Evolutionary conservation across 1,140 invertebrate species (phyloP), one percentile per base, ranked within the genome.

Genomic region (Scaptomyza montana): DNA sequence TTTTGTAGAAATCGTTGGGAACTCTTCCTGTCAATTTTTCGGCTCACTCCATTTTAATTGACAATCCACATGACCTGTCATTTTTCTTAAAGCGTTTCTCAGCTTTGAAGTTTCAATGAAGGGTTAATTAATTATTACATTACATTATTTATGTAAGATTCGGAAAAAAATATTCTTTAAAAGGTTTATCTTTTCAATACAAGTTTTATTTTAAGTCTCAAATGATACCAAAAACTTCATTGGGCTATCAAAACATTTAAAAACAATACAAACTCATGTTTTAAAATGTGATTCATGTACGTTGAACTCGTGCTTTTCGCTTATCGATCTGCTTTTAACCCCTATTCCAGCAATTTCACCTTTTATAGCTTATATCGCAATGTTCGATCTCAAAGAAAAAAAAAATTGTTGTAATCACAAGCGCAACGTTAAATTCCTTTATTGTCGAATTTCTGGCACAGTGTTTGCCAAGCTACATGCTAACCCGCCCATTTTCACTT

Each of bases 321-420:
- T 62, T 55, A 8, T 16, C 13, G 21, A 39, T 21, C 30, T 46
- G 36, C 36, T 28, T 12, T 47, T 33, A 46, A 61, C 16, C 49
- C 8, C 13, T 36, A 16, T 55, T 21, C 9, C 12, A 25, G 2
- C 49, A 46, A 60, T 67, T 28, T 16, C 21, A 59, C 45, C 28
- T 60, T 68, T 68, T 73, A 68, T 55, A 53, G 13, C 21, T 59
- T 67, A 73, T 73, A 73, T 73, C 70, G 13, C 46, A 53, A 47
- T 3, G 41, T 56, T 68, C 49, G n/a, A 68, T 68, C 64, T 60
- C 3, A 25, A 2, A 25, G 21, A 2, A 72, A 72, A 0, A 59
- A 59, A 72, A 67, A 67, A 41, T 55, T 16, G 16, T 3, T 41
- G 21, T 43, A 16, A 53, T 68, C 12, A 39, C 49, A 28, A 33